These are phyloP conservation scores for Chlorodrepanis virens DNA, from an alignment of 2,113 vertebrate genomes.

Conservation along the genomic window DNA sequence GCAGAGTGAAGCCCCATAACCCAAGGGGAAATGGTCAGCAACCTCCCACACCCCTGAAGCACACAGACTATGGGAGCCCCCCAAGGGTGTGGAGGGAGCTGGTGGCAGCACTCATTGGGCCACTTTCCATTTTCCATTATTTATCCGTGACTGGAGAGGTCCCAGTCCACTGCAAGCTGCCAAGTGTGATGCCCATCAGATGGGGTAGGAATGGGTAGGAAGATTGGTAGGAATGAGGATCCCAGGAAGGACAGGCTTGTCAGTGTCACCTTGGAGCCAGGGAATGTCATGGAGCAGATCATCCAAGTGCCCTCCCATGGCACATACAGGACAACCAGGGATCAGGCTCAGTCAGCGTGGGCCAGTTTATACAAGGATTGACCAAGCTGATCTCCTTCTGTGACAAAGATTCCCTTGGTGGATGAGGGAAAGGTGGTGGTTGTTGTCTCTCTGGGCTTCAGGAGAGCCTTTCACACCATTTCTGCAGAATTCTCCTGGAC, in stretches of 20 bases:
- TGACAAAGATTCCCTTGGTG: not conserved
- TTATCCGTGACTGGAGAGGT: not conserved
- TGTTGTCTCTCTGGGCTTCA: not conserved
- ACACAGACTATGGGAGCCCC: not conserved
- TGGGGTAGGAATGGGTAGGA: not conserved
- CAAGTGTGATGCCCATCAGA: not conserved
- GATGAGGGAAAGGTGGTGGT: not conserved
- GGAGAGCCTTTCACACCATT: not conserved
- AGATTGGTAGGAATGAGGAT: not conserved
- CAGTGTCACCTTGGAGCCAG: not conserved
- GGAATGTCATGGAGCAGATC: not conserved
- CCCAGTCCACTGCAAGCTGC: not conserved
- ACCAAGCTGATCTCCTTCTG: too few relatives aligned
- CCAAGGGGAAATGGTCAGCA: not conserved
- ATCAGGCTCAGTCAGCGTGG: accelerated
- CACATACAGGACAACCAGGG: not conserved
- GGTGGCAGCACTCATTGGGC: accelerated
- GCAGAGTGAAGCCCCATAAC: not conserved
- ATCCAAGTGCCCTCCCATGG: not conserved
- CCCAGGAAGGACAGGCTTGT: not conserved
- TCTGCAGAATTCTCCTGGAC: not conserved
- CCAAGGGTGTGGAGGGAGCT: not conserved
- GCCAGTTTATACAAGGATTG: not conserved
- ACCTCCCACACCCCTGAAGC: not conserved
- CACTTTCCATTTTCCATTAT: not conserved